Evolutionary conservation across 2,797 vertebrate species (phyloP), one percentile per base, ranked within the genome.

Genomic region (Nyctalus aviator): DNA sequence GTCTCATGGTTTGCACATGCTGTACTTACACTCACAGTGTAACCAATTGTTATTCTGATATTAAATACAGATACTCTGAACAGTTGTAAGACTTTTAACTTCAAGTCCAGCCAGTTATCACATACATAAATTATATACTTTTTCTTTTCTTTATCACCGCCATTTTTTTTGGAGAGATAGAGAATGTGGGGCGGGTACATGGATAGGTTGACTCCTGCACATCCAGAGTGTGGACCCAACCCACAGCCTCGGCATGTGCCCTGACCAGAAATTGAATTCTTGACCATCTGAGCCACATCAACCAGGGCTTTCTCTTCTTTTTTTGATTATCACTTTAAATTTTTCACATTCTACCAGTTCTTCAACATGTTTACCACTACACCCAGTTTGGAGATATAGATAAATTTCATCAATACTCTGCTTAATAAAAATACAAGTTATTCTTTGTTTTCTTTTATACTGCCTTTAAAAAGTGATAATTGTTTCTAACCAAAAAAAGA

Each of bases 361-460:
- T 73, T 62, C 27, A 48, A 11, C 1, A 12, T 75, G 8, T 87
- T 76, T 66, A 59, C 12, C 6, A 9, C 73, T 73, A 35, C 2
- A 46, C 20, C 41, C 18, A 72, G 21, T 57, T 81, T 73, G 13
- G 15, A 32, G 20, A 76, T 76, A 84, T 23, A 73, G 23, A 30
- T 75, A 50, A 85, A 50, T 18, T 55, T 91, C 48, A 25, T 18
- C 21, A 55, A 21, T 57, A 6, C 8, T 88, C 8, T 35, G 30
- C 27, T 86, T 79, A 71, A 89, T 53, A 88, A 92, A 85, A 82
- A 62, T 73, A 88, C 21, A 55, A 55, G 21, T 55, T 55, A 55
- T 55, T 53, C 20, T 68, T 79, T 82, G 13, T 25, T 68, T 79
- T 64, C 14, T 88, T 77, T 83, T 77, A 21, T 81, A 46, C 17